These are phyloP conservation scores for Puma concolor DNA, from an alignment of 2,113 vertebrate species.

Conservation along the genomic window DNA sequence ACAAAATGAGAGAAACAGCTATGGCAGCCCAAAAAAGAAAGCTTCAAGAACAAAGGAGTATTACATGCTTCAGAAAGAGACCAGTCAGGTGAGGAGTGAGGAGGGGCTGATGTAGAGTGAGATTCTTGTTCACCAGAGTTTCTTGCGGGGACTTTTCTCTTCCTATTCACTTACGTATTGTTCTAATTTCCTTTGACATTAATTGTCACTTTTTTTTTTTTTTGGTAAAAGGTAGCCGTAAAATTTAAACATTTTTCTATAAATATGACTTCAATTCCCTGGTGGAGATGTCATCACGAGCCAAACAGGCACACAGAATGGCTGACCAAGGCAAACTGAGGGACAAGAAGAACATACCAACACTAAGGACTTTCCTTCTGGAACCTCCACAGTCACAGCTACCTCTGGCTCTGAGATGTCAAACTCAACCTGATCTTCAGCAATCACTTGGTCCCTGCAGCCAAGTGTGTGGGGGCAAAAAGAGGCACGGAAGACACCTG, in stretches of 20 bases:
- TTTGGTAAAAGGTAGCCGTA: background rate
- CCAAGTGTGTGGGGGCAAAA: slow-evolving; percentile 94
- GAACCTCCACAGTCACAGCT: slow-evolving; percentile 89
- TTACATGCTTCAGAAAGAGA: background rate
- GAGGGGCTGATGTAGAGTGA: fast-evolving
- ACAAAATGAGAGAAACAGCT: background rate
- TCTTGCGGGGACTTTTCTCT: background rate
- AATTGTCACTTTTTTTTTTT: background rate
- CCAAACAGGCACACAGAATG: background rate
- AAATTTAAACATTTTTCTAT: background rate
- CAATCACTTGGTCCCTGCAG: slow-evolving; percentile 90
- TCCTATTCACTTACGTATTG: background rate
- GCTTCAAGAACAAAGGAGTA: background rate
- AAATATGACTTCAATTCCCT: background rate
- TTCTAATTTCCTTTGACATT: background rate
- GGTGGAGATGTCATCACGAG: background rate
- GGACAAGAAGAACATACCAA: slow-evolving; percentile 87
- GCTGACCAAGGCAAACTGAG: background rate
- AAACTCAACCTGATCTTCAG: slow-evolving; percentile 87
- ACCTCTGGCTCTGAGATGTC: slow-evolving; percentile 86
- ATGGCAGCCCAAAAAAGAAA: background rate
- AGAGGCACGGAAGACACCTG: slow-evolving; percentile 90
- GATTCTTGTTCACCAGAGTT: fast-evolving
- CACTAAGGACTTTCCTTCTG: slow-evolving; percentile 87
- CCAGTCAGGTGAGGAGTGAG: background rate